phyloP scores from a whole-genome alignment of 2,888 invertebrate genomes.

The Malthinus seriepunctatus region DNA sequence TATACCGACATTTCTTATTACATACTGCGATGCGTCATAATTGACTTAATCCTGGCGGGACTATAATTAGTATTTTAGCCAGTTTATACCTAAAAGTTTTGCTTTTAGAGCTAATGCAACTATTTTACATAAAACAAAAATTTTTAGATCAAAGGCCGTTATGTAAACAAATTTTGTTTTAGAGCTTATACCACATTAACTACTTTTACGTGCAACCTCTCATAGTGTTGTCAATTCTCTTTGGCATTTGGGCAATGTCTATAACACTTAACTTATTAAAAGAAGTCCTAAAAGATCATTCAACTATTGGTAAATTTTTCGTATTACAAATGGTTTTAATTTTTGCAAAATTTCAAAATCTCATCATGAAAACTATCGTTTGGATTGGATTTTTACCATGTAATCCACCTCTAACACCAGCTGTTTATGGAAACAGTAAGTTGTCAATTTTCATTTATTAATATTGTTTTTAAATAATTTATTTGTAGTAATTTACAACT shows the following conservation, averaged over 20 bases:
- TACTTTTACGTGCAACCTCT: slow-evolving; percentile 69
- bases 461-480: slow-evolving; percentile 23
- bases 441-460: slow-evolving; percentile 24
- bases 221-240: slow-evolving; percentile 65
- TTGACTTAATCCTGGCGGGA: too few species aligned
- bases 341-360: slow-evolving; percentile 69
- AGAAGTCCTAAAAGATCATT: slow-evolving; percentile 51
- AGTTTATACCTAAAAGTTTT: too few species aligned
- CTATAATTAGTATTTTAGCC: too few species aligned
- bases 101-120: not conserved
- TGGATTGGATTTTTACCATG: slow-evolving; percentile 64
- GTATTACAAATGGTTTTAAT: slow-evolving; percentile 68
- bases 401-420: slow-evolving; percentile 65
- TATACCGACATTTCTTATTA: too few species aligned
- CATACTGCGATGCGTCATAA: too few species aligned
- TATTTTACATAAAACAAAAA: not conserved
- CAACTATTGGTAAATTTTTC: slow-evolving; percentile 58
- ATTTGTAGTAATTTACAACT: slow-evolving; percentile 69
- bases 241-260: slow-evolving; percentile 70
- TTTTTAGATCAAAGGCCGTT: not conserved
- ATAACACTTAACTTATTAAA: slow-evolving; percentile 64
- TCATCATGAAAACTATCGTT: slow-evolving; percentile 61
- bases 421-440: slow-evolving; percentile 70
- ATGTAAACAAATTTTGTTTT: slow-evolving; percentile 37
- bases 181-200: slow-evolving; percentile 62